Conservation (phyloP, 2,888 invertebrate species). For the Gastrophysa polygoni region DNA sequence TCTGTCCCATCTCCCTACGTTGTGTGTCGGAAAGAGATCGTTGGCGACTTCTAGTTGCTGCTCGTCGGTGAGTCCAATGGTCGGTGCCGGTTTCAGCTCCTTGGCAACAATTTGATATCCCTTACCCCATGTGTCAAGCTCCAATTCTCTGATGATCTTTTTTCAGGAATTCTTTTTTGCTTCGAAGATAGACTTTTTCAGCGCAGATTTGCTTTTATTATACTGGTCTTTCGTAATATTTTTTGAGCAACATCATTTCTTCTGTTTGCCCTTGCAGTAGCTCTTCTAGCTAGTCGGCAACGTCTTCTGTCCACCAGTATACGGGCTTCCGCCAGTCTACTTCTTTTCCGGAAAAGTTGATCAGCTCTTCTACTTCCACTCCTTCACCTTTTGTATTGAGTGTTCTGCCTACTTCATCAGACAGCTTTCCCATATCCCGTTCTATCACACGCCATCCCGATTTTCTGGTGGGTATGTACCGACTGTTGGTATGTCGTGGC, state of each 20-base stretch:
- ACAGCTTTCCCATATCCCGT: too few species aligned
- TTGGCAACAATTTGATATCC: background rate
- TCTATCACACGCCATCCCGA: too few species aligned
- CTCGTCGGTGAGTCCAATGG: background rate
- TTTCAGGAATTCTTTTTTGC: background rate
- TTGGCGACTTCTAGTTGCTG: background rate
- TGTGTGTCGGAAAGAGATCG: background rate
- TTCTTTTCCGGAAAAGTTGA: too few species aligned
- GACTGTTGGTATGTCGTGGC: too few species aligned
- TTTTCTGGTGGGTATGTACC: too few species aligned
- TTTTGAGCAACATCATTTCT: background rate
- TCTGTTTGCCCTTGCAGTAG: background rate
- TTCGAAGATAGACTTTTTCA: background rate
- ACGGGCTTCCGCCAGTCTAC: background rate
- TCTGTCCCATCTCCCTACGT: background rate
- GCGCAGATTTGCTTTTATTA: background rate
- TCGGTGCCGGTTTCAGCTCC: background rate
- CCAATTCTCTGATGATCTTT: background rate
- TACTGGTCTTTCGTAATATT: background rate
- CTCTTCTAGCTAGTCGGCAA: background rate
- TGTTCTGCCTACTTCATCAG: too few species aligned
- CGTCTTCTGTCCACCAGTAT: constrained; percentile 2
- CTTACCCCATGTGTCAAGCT: background rate
- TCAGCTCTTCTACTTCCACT: too few species aligned
- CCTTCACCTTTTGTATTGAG: too few species aligned